Evolutionary conservation across 2,797 vertebrate genomes (phyloP).

Genomic region (Falco naumanni): DNA sequence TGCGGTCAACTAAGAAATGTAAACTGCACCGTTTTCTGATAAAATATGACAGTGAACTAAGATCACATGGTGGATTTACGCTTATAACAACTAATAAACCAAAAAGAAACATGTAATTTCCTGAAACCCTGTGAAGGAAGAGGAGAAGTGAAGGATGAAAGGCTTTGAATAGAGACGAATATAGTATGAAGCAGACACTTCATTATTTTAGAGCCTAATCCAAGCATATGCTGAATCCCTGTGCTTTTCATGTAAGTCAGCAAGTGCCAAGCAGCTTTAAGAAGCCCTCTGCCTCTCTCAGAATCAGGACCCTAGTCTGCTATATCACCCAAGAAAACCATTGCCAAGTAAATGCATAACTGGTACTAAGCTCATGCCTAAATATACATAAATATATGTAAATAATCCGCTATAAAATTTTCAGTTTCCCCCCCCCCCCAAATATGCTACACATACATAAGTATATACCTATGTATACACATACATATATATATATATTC

Average conservation of each 20-base stretch:
- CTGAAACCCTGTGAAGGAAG: neutral
- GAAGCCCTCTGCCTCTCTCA: neutral
- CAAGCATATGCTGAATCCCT: neutral
- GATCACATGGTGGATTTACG: neutral
- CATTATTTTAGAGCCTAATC: neutral
- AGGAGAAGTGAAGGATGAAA: neutral
- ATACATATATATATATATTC: neutral
- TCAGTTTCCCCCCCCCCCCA: neutral
- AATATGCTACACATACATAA: neutral
- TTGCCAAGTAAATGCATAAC: neutral
- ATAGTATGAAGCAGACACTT: neutral
- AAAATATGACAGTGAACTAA: constrained; percentile 19
- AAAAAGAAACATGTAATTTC: neutral
- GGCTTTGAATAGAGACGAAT: neutral
- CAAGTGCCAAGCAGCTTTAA: neutral
- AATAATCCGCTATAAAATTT: neutral
- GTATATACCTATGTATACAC: neutral
- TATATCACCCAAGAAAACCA: neutral
- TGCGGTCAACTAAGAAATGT: constrained; percentile 28
- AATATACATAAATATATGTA: neutral
- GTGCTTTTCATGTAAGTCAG: neutral
- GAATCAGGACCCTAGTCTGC: neutral
- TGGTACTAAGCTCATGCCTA: neutral
- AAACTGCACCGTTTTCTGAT: constrained; percentile 4
- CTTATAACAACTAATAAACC: neutral